Conservation (phyloP, 1,140 invertebrate species). For the Ladona fulva region DNA sequence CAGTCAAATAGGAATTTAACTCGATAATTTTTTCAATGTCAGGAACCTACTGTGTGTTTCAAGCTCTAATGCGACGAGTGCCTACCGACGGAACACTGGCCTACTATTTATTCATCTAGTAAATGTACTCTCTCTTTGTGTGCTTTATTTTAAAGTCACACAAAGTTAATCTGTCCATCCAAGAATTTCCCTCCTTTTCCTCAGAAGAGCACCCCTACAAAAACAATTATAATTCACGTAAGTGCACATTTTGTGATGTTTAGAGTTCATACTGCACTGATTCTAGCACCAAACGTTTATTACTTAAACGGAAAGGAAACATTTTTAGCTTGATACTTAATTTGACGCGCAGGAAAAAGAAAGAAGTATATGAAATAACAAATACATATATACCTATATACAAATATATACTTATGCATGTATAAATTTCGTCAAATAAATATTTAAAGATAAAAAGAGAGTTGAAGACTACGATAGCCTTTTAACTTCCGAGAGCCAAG, state of each 20-base stretch:
- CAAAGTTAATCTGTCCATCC: neutral
- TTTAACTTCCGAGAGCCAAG: neutral
- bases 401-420: neutral
- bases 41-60: neutral
- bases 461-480: neutral
- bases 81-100: conserved; percentile 1
- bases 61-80: neutral
- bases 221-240: neutral
- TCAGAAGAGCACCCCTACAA: neutral
- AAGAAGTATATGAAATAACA: neutral
- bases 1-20: neutral
- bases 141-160: neutral
- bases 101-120: conserved; percentile 1
- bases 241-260: conserved; percentile 1
- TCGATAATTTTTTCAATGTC: neutral
- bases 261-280: neutral
- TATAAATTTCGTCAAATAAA: neutral
- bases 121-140: neutral
- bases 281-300: neutral
- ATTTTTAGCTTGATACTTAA: neutral
- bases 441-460: neutral
- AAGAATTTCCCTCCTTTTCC: neutral
- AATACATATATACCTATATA: neutral
- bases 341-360: neutral
- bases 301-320: neutral